Evolutionary conservation across 1,140 invertebrate genomes (phyloP), one percentile per base, ranked within the genome.

Genomic region (Pinna nobilis): DNA sequence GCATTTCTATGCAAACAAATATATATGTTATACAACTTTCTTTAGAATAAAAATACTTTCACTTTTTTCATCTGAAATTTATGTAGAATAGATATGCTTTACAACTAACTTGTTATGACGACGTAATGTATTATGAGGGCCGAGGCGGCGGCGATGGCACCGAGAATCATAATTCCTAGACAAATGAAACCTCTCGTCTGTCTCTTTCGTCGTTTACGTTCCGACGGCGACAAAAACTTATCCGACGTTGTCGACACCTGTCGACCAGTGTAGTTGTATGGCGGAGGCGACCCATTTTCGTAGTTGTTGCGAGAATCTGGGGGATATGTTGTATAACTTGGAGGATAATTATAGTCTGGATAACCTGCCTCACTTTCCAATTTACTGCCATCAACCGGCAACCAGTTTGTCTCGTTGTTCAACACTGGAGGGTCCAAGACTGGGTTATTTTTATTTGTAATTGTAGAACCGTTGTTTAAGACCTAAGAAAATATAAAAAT

Each of bases 331-430:
- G 30, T 20, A 33, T 33, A 59, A 59, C 28, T 33, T 18, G 55
- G 55, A n/a, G n/a, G 33, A 20, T 20, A 30, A n/a, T 59, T 59
- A n/a, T n/a, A n/a, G n/a, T n/a, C n/a, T n/a, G n/a, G n/a, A n/a
- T n/a, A n/a, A n/a, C n/a, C n/a, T n/a, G n/a, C n/a, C n/a, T n/a
- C n/a, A n/a, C n/a, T n/a, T 59, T 59, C 55, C 3, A 35, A 33
- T 57, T 33, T 57, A 30, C 6, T 30, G 53, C 20, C n/a, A 18
- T 23, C 20, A 20, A 28, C 23, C 13, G 55, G 55, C 30, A 59
- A 35, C 55, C 55, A 59, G 55, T 59, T 59, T 5, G 55, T 59
- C 37, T 59, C 55, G 32, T 59, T 59, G 55, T 20, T 59, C 6
- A 59, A 33, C 28, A 59, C 13, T 35, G 55, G 55, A 6, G 55